Base-by-base conservation (phyloP, 2,113 vertebrate genomes). In the Scatophagus argus region DNA sequence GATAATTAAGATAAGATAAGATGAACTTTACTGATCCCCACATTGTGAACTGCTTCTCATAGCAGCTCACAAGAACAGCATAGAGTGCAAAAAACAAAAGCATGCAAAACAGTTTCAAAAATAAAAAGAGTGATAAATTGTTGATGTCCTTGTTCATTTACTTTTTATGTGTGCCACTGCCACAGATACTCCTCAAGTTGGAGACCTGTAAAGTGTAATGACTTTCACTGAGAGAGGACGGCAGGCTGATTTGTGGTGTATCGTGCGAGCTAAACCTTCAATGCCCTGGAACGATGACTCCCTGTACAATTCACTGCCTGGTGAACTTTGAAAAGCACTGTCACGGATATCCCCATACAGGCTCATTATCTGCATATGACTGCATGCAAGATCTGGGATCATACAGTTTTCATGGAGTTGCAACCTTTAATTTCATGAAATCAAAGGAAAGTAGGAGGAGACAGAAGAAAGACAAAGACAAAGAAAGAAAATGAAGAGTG, bases 381-480 rank as follows among this genome's bases (percentile, higher is more conserved):
- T 49, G 11, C 29, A 43, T 19, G 29, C 19, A 21, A 62, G 65
- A 12, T 47, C 60, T 65, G 51, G 66, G n/a, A 78, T 75, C 52
- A 73, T 76, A 3, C 67, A 82, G 46, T 61, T 88, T 84, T 83
- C 51, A 87, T 73, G 43, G 31, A 9, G 31, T 54, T 49, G 66
- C 46, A 21, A 71, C 58, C 36, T 78, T 83, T 79, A 49, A 70
- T 83, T 83, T 81, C 63, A 17, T 49, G 71, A 69, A 83, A 88
- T 87, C 70, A 85, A 87, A 81, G 74, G 60, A 16, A 41, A 56
- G 56, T 27, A 55, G 38, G 47, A 71, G 25, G 39, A 68, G 54
- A 44, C 39, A 82, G 39, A 71, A 68, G 19, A 43, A 76, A 84
- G 72, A 85, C 76, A 85, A 69, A 81, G 74, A 60, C 51, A 87